Evolutionary conservation across 2,797 vertebrate genomes (phyloP), one percentile per base, ranked within the genome.

Genomic region (Gadopsis marmoratus): DNA sequence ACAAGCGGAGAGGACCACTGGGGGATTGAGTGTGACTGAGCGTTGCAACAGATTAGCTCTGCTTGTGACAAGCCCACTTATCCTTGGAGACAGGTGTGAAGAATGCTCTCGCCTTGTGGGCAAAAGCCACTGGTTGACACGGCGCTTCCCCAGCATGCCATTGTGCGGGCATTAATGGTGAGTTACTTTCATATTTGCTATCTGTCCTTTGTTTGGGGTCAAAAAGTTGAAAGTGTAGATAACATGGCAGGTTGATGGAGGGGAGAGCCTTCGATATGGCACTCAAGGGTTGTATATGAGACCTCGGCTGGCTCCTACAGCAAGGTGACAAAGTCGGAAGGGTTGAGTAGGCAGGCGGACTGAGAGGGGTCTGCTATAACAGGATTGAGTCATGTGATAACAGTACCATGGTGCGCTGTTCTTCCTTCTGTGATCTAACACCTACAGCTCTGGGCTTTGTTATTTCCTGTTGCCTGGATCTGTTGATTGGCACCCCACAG

Each of bases 11-110:
- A 84, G 89, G 60, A 88, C 91, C 91, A 86, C 87, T 63, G 81
- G 93, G 85, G 93, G 91, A 93, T 93, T 76, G 92, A 93, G 94
- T 93, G 93, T 95, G 94, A 95, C 94, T 93, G 94, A 94, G 93
- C 83, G 91, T 94, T 93, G 91, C 93, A 95, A 93, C 93, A 95
- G 95, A 95, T 95, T 95, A 95, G 91, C 91, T 88, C 85, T 91
- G 91, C 91, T 91, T 83, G 90, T 93, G 93, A 94, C 94, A 91
- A 92, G 87, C 86, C 87, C 93, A 92, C 86, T 94, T 95, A 96
- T 95, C 92, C 93, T 92, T 81, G 91, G 77, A 92, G 95, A 95
- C 95, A 95, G 94, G 95, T 96, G 94, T 94, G 95, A 95, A 94
- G 93, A 94, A 94, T 94, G 92, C 89, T 89, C 90, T 86, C 76